Conservation (phyloP, 2,888 invertebrate species). For the Barypeithes pellucidus region DNA sequence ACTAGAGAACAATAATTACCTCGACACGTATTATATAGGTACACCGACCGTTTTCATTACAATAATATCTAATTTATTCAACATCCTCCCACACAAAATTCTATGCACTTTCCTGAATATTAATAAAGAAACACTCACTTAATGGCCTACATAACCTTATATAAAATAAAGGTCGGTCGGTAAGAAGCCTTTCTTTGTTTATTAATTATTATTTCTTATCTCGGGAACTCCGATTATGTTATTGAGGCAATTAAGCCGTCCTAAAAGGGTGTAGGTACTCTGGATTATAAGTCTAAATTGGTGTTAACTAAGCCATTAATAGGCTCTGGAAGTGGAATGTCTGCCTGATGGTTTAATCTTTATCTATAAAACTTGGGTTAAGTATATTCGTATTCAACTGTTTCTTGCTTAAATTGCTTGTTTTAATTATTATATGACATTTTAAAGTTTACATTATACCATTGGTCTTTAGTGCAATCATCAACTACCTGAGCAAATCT, state of each 20-base stretch:
- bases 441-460: too few relatives aligned
- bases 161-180: neutral
- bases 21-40: too few relatives aligned
- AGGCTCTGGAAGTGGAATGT: neutral
- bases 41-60: neutral
- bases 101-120: constrained; percentile 34
- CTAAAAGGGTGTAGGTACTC: neutral
- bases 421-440: too few relatives aligned
- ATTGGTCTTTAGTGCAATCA: too few relatives aligned
- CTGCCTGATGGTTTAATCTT: neutral
- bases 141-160: constrained; percentile 40
- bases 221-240: neutral
- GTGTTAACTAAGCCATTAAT: neutral
- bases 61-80: constrained; percentile 20
- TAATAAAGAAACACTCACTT: constrained; percentile 38
- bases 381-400: too few relatives aligned
- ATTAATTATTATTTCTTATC: neutral
- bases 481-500: too few relatives aligned
- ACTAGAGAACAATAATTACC: neutral
- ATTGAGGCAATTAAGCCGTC: neutral
- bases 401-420: too few relatives aligned
- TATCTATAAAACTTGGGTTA: too few relatives aligned
- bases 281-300: constrained; percentile 3
- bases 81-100: constrained; percentile 30
- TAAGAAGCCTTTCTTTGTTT: constrained; percentile 5